Evolutionary conservation across 2,888 invertebrate genomes (phyloP).

Genomic region (Drosophila engyochracea): DNA sequence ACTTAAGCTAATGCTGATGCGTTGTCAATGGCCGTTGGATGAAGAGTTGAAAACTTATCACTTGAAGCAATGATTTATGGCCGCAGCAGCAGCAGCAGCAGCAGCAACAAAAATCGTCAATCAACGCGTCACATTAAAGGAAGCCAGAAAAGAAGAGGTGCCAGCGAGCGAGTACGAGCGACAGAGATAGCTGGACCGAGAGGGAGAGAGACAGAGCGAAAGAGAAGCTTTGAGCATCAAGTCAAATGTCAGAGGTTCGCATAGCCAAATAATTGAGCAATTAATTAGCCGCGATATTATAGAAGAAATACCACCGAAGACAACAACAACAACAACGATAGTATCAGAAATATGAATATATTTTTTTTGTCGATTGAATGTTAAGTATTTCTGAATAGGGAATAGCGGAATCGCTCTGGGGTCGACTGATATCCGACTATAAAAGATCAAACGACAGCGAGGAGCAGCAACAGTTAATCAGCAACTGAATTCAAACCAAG

Average conservation of each 20-base stretch:
- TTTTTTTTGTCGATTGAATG: slow-evolving; percentile 14
- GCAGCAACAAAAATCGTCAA: slow-evolving; percentile 31
- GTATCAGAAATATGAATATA: slow-evolving; percentile 36
- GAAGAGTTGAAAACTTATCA: slow-evolving; percentile 61
- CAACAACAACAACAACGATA: slow-evolving; percentile 20
- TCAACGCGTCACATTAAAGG: slow-evolving; percentile 71
- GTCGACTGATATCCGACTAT: slow-evolving; percentile 60
- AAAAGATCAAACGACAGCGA: slow-evolving; percentile 65
- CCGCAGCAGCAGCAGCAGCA: slow-evolving; percentile 11
- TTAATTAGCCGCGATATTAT: slow-evolving; percentile 72
- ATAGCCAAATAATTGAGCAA: slow-evolving; percentile 77
- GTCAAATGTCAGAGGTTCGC: slow-evolving; percentile 79
- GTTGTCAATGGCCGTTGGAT: slow-evolving; percentile 35
- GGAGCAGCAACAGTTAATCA: slow-evolving; percentile 73
- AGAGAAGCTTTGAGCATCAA: slow-evolving; percentile 29
- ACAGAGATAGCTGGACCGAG: slow-evolving; percentile 10
- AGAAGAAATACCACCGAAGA: slow-evolving; percentile 46
- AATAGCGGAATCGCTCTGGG: slow-evolving; percentile 51
- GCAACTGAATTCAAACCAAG: slow-evolving; percentile 62
- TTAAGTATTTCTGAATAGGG: slow-evolving; percentile 38
- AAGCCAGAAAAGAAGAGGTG: slow-evolving; percentile 41
- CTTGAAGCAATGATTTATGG: slow-evolving; percentile 67
- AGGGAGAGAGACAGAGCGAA: slow-evolving; percentile 10
- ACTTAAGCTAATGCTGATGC: slow-evolving; percentile 25
- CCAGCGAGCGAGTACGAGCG: slow-evolving; percentile 4